Percentiles rank a stretch among this genome's conserved stretches.
Conservation (phyloP, 2,888 invertebrate genomes). For the Eumacrocentrus americanus region DNA sequence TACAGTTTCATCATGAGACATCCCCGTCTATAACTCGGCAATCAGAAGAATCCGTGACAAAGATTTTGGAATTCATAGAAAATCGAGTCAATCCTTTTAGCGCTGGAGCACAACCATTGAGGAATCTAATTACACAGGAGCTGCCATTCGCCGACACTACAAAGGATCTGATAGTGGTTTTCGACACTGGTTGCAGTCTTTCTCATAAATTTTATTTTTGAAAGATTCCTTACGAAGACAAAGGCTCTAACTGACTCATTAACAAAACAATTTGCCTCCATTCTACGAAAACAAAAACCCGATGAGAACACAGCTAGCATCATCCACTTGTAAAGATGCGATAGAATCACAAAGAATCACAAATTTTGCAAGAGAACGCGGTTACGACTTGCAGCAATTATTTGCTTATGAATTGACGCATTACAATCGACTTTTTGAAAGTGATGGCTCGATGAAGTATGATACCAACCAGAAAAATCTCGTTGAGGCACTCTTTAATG, state of each 20-base stretch:
- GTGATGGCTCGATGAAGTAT: no score
- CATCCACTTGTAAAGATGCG: not conserved
- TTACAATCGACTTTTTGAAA: no score
- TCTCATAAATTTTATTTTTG: no score
- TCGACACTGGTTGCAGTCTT: not conserved
- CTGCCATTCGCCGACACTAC: not conserved
- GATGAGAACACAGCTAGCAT: no score
- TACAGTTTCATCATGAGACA: not conserved
- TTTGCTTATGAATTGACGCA: conserved; percentile 1
- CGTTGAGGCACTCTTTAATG: no score
- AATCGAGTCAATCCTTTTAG: conserved; percentile 3
- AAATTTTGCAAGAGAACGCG: not conserved
- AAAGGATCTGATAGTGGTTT: not conserved
- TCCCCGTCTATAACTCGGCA: not conserved
- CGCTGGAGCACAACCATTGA: not conserved
- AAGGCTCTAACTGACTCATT: no score
- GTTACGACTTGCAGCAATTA: not conserved
- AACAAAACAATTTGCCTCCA: not conserved
- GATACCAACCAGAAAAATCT: no score
- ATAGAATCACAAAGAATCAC: not conserved
- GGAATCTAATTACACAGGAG: not conserved
- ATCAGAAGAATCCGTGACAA: conserved; percentile 17
- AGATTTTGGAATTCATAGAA: conserved; percentile 10
- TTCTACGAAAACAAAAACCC: not conserved
- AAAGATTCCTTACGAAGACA: no score